Evolutionary conservation across 2,888 invertebrate genomes (phyloP), one percentile per base, ranked within the genome.

Genomic region (Cremastinae sp.): DNA sequence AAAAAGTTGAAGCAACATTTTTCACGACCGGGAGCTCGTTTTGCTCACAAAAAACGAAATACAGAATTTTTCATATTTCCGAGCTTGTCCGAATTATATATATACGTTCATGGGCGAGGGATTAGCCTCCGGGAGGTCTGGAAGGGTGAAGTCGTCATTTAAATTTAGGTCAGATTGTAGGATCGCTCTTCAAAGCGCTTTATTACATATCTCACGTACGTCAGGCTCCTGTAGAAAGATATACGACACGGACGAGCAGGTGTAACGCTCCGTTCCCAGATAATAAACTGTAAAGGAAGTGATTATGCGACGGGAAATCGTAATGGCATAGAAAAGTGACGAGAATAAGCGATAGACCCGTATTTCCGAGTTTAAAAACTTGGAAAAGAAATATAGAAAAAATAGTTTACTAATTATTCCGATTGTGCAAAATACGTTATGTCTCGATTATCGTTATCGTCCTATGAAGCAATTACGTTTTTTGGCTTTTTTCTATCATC

Each of bases 121-220:
- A 39, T 14, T 1, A 12, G 16, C 39, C 39, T 9, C 9, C n/a
- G 0, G 20, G 12, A 39, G 56, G 35, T 5, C 37, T 58, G 1
- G 22, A 75, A 61, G 58, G 22, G 14, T 47, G 43, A 41, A 10
- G 43, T 35, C 9, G 66, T 68, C 71, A 80, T 79, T 79, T 78
- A 80, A 80, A 80, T 80, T 78, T 80, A 49, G 79, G 79, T 76
- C 79, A 80, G 80, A 80, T 80, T 78, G 68, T 43, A 56, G 28
- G 66, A 41, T 43, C 18, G 20, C 20, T 16, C n/a, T 39, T 41
- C 28, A 69, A 64, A 58, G 12, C 45, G 56, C 39, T 35, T 80
- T 76, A 56, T 41, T 70, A 80, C 79, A 79, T 80, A 80, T 80
- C 79, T 80, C 70, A 51, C 74, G 76, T 65, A 61, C 45, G 55